A percentile compares a stretch with the other conserved stretches of the same genome.
phyloP scores from a whole-genome alignment of 2,888 invertebrate genomes.

The Drosophila recens region DNA sequence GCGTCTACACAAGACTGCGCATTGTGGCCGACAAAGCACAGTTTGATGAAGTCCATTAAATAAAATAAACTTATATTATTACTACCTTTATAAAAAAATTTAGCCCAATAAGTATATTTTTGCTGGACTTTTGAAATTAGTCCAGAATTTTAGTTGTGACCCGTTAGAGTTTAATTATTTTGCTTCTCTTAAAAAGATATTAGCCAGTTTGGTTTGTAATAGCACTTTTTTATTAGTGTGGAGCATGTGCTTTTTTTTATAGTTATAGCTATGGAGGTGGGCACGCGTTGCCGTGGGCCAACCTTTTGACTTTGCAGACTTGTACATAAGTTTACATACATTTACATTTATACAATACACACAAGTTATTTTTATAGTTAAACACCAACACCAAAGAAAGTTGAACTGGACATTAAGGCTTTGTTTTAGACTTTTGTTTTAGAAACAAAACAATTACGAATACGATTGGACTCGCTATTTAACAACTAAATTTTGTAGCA shows the following conservation, averaged over 20 bases:
- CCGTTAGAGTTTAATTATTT: neutral
- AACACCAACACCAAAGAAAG: constrained; percentile 61
- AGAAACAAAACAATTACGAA: constrained; percentile 57
- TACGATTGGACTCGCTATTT: constrained; percentile 40
- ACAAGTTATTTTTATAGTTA: constrained; percentile 45
- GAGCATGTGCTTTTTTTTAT: constrained; percentile 49
- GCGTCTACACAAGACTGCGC: too few species aligned
- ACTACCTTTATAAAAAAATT: too few species aligned
- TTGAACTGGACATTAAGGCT: constrained; percentile 76
- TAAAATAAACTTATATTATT: too few species aligned
- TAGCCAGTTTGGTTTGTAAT: constrained; percentile 34
- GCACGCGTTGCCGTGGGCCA: constrained; percentile 11
- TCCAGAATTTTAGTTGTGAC: too few species aligned
- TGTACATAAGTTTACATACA: constrained; percentile 58
- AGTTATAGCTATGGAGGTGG: constrained; percentile 45
- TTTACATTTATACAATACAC: constrained; percentile 67
- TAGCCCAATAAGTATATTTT: too few species aligned
- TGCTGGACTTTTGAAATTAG: too few species aligned
- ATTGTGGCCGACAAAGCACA: too few species aligned
- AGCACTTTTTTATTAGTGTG: constrained; percentile 55
- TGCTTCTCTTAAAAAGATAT: neutral
- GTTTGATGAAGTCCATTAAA: too few species aligned
- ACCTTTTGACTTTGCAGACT: constrained; percentile 34
- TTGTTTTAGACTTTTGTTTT: constrained; percentile 53
- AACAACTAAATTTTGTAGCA: constrained; percentile 60